Evolutionary conservation across 2,113 vertebrate genomes (phyloP).

Genomic region (Meriones unguiculatus): DNA sequence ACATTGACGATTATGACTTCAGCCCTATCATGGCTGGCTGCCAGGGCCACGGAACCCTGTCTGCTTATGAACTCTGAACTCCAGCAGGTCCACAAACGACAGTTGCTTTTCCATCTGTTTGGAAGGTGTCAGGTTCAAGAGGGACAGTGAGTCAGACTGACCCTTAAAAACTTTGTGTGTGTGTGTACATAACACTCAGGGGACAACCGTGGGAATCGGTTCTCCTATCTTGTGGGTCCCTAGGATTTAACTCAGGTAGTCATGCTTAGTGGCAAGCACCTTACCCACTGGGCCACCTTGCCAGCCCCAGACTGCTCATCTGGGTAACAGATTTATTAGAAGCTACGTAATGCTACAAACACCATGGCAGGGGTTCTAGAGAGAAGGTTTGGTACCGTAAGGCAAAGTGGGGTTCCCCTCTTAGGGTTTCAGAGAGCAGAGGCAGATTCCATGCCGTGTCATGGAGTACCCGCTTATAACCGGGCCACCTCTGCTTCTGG

Average conservation of each 20-base stretch:
- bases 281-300: not conserved
- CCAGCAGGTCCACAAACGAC: too few relatives aligned
- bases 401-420: not conserved
- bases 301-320: not conserved
- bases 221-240: not conserved
- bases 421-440: not conserved
- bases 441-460: not conserved
- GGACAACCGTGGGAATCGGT: not conserved
- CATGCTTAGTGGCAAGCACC: not conserved
- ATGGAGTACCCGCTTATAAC: too few relatives aligned
- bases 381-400: not conserved
- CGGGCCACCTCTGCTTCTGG: too few relatives aligned
- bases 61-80: too few relatives aligned
- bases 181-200: not conserved
- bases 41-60: too few relatives aligned
- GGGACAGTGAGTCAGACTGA: too few relatives aligned
- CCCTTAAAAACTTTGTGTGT: not conserved
- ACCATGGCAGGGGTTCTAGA: not conserved
- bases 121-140: too few relatives aligned
- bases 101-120: too few relatives aligned
- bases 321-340: not conserved
- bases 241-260: not conserved
- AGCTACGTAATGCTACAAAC: not conserved
- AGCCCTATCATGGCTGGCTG: too few relatives aligned
- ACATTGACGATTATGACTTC: too few relatives aligned